These are phyloP conservation scores for Nomada hirtipes DNA, from an alignment of 2,888 invertebrate species.

Conservation along the genomic window DNA sequence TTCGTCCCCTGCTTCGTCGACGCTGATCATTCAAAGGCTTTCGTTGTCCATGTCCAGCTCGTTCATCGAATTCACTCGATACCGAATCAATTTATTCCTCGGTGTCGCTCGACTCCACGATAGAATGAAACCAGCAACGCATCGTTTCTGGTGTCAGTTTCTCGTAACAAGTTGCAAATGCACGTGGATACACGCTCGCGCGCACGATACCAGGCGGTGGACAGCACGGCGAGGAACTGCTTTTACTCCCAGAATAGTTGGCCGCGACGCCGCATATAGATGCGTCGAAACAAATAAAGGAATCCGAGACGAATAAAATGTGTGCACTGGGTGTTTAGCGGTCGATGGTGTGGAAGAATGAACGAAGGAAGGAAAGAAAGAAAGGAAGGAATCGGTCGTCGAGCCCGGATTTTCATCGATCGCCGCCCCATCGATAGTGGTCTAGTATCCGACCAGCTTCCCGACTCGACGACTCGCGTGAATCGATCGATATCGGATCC, in stretches of 20 bases:
- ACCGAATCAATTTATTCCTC: not conserved
- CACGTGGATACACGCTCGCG: constrained; percentile 5
- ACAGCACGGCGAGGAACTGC: constrained; percentile 56
- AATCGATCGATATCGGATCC: too few relatives aligned
- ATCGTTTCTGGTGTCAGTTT: constrained; percentile 17
- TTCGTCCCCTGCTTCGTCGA: not conserved
- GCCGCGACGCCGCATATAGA: constrained; percentile 67
- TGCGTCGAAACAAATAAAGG: constrained; percentile 72
- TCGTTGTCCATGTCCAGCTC: not conserved
- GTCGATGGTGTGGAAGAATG: constrained; percentile 64
- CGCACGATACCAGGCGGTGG: constrained; percentile 42
- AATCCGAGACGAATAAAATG: constrained; percentile 68
- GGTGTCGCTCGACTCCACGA: not conserved
- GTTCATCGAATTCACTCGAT: not conserved
- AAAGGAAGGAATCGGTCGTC: not conserved
- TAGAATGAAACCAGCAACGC: not conserved
- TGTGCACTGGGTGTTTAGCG: constrained; percentile 70
- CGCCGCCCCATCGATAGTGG: too few relatives aligned
- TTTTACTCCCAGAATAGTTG: constrained; percentile 74
- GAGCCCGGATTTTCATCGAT: not conserved
- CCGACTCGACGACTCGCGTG: too few relatives aligned
- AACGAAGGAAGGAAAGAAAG: constrained; percentile 52
- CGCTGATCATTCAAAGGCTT: not conserved
- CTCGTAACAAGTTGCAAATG: constrained; percentile 55
- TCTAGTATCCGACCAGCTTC: too few relatives aligned